Evolutionary conservation across 30 jellyfish, hydroid and myxozoan species (phyloP).

Genomic region (Cassiopea andromeda): DNA sequence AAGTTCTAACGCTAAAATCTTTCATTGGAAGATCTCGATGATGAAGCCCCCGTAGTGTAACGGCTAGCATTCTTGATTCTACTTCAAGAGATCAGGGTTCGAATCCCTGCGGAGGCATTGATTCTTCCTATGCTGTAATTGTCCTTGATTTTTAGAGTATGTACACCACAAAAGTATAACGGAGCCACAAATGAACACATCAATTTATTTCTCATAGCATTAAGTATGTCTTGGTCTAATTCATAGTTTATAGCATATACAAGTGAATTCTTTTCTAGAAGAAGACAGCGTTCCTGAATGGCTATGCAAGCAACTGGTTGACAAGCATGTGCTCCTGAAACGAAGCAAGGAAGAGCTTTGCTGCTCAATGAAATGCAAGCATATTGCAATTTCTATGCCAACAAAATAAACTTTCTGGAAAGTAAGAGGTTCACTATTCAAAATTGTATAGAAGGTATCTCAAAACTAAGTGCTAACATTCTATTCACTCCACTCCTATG

Average conservation of each 20-base stretch:
- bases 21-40: background rate
- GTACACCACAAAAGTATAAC: background rate
- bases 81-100: constrained; percentile 34
- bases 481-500: background rate
- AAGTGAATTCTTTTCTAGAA: background rate
- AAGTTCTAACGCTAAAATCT: background rate
- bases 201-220: background rate
- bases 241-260: background rate
- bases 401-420: background rate
- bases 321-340: background rate
- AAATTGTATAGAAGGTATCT: background rate
- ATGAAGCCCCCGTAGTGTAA: constrained; percentile 38
- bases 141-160: background rate
- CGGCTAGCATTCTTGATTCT: constrained; percentile 24
- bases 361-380: background rate
- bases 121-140: background rate
- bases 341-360: background rate
- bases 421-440: background rate
- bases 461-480: background rate
- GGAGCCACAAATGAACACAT: background rate
- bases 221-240: background rate
- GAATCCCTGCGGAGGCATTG: constrained; percentile 52
- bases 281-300: background rate
- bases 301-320: background rate
- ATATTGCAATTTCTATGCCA: background rate